Conservation (phyloP, 2,113 vertebrate genomes). For the Mellivora capensis region DNA sequence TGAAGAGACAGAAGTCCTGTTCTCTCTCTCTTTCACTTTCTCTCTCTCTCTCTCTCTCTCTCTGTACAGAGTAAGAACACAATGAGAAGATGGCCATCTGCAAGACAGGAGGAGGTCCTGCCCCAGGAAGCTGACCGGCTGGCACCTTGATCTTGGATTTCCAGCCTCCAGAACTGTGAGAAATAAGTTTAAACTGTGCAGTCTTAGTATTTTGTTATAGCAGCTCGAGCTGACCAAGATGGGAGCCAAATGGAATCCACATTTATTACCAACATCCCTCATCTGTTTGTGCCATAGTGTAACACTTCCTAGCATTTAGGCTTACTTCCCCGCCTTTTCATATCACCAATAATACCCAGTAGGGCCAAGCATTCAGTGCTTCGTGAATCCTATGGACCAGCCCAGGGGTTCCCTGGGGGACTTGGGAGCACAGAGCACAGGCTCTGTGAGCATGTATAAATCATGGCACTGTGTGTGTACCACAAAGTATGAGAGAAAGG, state of each 20-base stretch:
- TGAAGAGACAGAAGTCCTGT: neutral
- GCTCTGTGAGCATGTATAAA: fast-evolving
- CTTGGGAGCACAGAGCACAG: fast-evolving
- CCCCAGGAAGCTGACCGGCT: neutral
- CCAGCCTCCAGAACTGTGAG: neutral
- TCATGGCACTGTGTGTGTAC: fast-evolving
- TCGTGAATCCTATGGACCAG: neutral
- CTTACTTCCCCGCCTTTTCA: neutral
- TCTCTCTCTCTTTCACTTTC: neutral
- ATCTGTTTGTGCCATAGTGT: neutral
- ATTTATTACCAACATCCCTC: neutral
- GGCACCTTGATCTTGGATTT: neutral
- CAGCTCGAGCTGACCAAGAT: neutral
- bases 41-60: too few species aligned
- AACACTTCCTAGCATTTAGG: too few species aligned
- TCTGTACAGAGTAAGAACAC: too few species aligned
- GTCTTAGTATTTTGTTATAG: neutral
- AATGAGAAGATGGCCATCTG: neutral
- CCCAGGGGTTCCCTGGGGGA: neutral
- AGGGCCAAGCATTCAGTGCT: neutral
- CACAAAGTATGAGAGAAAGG: fast-evolving
- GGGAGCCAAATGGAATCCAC: neutral
- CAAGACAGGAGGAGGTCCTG: neutral
- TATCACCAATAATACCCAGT: neutral
- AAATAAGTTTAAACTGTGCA: neutral